Conservation (phyloP, 2,113 vertebrate genomes). For the Eudyptes chrysolophus region DNA sequence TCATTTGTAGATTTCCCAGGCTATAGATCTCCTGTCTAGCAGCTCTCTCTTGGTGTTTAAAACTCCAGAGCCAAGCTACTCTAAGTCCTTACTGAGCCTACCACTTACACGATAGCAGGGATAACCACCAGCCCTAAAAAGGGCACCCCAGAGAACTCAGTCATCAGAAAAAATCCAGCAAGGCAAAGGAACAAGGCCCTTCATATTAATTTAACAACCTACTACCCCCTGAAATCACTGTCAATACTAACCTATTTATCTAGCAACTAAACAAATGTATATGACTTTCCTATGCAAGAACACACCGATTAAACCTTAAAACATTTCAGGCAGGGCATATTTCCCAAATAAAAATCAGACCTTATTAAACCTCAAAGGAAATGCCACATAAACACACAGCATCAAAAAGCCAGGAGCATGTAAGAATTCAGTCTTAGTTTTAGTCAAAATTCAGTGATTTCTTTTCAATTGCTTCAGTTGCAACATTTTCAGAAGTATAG, state of each 20-base stretch:
- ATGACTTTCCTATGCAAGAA: not conserved
- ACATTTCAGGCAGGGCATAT: not conserved
- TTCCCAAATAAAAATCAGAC: conserved; percentile 4
- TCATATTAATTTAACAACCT: not conserved
- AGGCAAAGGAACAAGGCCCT: not conserved
- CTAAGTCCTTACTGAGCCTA: not conserved
- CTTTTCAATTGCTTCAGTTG: not conserved
- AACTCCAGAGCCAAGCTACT: not conserved
- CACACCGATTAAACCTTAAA: not conserved
- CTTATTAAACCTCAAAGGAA: not conserved
- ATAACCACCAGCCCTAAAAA: not conserved
- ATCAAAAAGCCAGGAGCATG: not conserved
- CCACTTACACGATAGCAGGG: not conserved
- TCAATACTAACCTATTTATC: not conserved
- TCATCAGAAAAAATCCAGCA: not conserved
- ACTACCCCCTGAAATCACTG: not conserved
- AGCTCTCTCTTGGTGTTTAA: not conserved
- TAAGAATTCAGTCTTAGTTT: not conserved
- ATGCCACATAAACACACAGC: not conserved
- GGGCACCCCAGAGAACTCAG: not conserved
- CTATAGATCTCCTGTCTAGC: not conserved
- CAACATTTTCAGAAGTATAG: not conserved
- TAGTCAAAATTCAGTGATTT: not conserved
- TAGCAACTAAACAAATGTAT: not conserved
- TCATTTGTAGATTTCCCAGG: not conserved